phyloP scores from a whole-genome alignment of 92 coral and sea anemone species.

The Parazoanthus swiftii region DNA sequence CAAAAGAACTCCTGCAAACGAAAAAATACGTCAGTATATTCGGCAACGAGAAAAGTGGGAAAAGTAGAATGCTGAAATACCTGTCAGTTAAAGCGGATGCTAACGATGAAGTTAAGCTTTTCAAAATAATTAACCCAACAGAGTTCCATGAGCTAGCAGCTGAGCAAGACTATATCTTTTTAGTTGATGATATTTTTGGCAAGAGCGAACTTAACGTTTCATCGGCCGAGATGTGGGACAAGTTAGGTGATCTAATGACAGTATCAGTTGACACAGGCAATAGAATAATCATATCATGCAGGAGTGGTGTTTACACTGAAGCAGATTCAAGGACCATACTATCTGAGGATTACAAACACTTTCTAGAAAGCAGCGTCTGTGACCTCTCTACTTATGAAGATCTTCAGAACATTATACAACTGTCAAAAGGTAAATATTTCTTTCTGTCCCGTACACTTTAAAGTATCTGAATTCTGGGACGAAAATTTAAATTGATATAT shows the following conservation, averaged over 20 bases:
- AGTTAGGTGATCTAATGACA: background rate
- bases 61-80: background rate
- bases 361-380: background rate
- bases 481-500: no score
- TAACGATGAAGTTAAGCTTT: background rate
- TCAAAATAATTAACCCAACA: background rate
- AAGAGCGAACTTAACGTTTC: background rate
- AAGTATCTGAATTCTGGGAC: no score
- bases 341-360: background rate
- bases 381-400: background rate
- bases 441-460: no score
- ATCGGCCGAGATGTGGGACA: background rate
- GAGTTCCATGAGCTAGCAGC: background rate
- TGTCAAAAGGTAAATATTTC: no score
- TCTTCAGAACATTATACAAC: background rate
- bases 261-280: background rate
- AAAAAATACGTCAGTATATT: background rate
- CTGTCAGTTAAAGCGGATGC: background rate
- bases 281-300: background rate
- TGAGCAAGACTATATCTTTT: background rate
- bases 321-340: background rate
- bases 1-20: background rate
- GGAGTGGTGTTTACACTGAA: background rate
- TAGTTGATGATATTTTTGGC: slow-evolving; percentile 26
- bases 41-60: background rate